A percentile compares a stretch with the other conserved stretches of the same genome.
phyloP scores from a whole-genome alignment of 2,888 invertebrate genomes.

The Athalia cordata region DNA sequence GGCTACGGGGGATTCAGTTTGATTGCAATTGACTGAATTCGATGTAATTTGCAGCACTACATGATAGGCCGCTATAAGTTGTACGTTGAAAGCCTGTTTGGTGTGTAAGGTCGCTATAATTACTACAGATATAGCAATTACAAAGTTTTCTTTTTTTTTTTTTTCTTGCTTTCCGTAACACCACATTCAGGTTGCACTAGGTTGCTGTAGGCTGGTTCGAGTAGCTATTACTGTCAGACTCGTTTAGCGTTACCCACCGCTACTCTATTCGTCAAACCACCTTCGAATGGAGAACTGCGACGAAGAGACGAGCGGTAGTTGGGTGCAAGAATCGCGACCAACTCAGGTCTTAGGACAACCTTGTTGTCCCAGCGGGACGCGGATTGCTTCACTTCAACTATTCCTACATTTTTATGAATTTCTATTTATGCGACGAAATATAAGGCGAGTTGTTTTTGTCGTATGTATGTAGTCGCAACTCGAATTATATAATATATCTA shows the following conservation, averaged over 20 bases:
- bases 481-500: neutral
- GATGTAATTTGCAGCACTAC: conserved; percentile 14
- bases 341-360: conserved; percentile 35
- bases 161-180: neutral
- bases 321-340: conserved; percentile 31
- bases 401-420: conserved; percentile 43
- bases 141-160: conserved; percentile 12
- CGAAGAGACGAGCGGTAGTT: conserved; percentile 16
- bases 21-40: conserved; percentile 24
- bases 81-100: neutral
- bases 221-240: conserved; percentile 52
- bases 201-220: conserved; percentile 23
- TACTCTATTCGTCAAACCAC: conserved; percentile 55
- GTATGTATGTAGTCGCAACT: neutral
- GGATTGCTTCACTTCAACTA: conserved; percentile 27
- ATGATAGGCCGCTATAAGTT: neutral
- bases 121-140: conserved; percentile 43
- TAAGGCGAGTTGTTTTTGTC: conserved; percentile 30
- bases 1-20: conserved; percentile 5
- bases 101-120: conserved; percentile 37
- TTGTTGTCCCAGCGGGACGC: conserved; percentile 40
- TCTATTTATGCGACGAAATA: conserved; percentile 29
- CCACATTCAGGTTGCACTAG: conserved; percentile 36
- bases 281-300: neutral
- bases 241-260: conserved; percentile 50